Conservation (phyloP, 2,797 vertebrate species). For the Luscinia megarhynchos region DNA sequence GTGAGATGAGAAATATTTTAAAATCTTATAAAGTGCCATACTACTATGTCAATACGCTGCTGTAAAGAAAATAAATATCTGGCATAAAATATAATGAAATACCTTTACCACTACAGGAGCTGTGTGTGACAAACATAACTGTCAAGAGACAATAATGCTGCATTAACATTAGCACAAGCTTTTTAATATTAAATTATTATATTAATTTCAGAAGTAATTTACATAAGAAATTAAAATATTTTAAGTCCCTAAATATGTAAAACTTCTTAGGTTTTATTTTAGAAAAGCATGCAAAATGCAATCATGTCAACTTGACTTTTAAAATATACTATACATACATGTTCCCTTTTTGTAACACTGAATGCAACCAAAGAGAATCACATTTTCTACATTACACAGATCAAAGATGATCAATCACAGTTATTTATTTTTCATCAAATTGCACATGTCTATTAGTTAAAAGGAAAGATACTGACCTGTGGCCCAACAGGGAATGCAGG, state of each 20-base stretch:
- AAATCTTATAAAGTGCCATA: conserved; percentile 29
- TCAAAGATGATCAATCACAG: conserved; percentile 31
- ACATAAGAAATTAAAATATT: conserved; percentile 56
- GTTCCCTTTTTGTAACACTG: neutral
- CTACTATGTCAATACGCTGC: neutral
- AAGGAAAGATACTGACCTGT: conserved; percentile 85
- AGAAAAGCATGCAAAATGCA: conserved; percentile 9
- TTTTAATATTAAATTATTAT: conserved; percentile 64
- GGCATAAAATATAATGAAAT: conserved; percentile 69
- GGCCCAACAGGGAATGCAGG: conserved; percentile 90
- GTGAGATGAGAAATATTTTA: neutral
- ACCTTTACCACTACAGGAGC: conserved; percentile 63
- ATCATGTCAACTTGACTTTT: neutral
- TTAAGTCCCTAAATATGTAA: conserved; percentile 47
- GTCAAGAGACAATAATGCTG: conserved; percentile 69
- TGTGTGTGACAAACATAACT: conserved; percentile 63
- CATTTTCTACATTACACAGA: conserved; percentile 34
- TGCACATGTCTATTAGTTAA: neutral
- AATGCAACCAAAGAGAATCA: neutral
- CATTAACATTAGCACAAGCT: conserved; percentile 73
- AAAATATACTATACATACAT: neutral
- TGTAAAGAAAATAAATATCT: conserved; percentile 63
- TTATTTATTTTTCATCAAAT: conserved; percentile 49
- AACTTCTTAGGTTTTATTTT: conserved; percentile 56
- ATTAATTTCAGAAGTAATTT: conserved; percentile 61